Base-by-base conservation (phyloP, 2,888 invertebrate genomes). In the Agriopis aurantiaria region DNA sequence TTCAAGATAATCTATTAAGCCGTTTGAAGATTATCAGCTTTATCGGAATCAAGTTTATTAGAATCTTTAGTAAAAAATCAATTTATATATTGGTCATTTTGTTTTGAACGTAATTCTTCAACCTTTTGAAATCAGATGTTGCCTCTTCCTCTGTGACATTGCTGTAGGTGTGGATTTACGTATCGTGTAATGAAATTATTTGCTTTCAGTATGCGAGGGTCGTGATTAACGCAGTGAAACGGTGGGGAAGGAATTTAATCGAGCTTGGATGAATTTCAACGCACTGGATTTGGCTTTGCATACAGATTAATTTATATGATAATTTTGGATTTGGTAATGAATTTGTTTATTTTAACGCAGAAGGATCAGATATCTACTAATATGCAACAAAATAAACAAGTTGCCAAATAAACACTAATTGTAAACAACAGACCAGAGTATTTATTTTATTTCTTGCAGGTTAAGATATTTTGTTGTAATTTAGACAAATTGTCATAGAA, bases 171-270 rank as follows among this genome's bases (percentile, higher is more conserved):
- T 79, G 83, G 83, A 82, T 85, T 82, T 81, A 81, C 80, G 81
- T 82, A 83, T 84, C 79, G 80, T 80, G 85, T 91, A 92, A 91
- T 92, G 89, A 90, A 91, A 90, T 91, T 90, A 90, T 90, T 87
- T 88, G 85, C 82, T 83, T 82, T 78, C 80, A 69, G 75, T 80
- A 83, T 33, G 80, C 80, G 84, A 85, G 89, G 90, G 87, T 85
- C 77, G 82, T 89, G 91, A 91, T 91, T 89, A 90, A 84, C 82
- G 81, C 78, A 80, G 84, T 84, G 84, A 81, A 87, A 87, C 85
- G 84, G 83, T 69, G 83, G 82, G 83, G 86, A 85, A 87, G 84
- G 83, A 86, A 86, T 88, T 83, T 80, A 83, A 84, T 82, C 81
- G 84, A 82, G 46, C 12, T 17, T 61, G 63, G 49, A 58, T 66